Conservation (phyloP, 2,888 invertebrate genomes). For the Acleris cristana region DNA sequence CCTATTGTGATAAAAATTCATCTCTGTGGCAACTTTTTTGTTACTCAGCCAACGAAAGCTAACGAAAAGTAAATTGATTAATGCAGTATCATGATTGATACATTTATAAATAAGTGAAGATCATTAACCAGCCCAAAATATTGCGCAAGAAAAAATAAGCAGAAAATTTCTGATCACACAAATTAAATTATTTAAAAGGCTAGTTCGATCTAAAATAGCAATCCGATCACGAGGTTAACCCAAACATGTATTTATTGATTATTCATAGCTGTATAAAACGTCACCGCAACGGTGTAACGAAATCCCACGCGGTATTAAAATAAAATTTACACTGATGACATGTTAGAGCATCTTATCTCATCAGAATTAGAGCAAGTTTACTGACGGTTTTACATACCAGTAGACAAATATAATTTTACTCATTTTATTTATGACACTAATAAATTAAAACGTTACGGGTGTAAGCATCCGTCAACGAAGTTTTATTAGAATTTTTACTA, state of each 20-base stretch:
- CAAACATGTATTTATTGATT: constrained; percentile 34
- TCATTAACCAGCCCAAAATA: background rate
- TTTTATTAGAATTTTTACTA: constrained; percentile 32
- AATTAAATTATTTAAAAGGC: constrained; percentile 16
- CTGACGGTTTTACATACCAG: constrained; percentile 39
- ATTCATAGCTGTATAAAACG: constrained; percentile 29
- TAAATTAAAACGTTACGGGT: constrained; percentile 48
- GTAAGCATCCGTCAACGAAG: constrained; percentile 43
- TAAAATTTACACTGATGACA: constrained; percentile 47
- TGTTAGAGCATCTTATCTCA: constrained; percentile 45
- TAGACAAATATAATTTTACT: constrained; percentile 44
- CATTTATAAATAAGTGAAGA: no score
- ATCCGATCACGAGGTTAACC: constrained; percentile 14
- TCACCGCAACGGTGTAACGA: constrained; percentile 44
- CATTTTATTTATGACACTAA: constrained; percentile 35
- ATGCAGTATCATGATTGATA: no score
- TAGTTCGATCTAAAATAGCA: constrained; percentile 17
- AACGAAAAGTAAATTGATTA: no score
- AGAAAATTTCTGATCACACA: background rate
- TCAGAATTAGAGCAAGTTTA: constrained; percentile 49
- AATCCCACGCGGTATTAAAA: constrained; percentile 43
- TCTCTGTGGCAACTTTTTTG: no score
- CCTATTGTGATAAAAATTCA: no score
- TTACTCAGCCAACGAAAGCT: no score
- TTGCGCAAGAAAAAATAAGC: constrained; percentile 8